Base-by-base conservation (phyloP, 2,113 vertebrate species). In the Myrmecophaga tridactyla region DNA sequence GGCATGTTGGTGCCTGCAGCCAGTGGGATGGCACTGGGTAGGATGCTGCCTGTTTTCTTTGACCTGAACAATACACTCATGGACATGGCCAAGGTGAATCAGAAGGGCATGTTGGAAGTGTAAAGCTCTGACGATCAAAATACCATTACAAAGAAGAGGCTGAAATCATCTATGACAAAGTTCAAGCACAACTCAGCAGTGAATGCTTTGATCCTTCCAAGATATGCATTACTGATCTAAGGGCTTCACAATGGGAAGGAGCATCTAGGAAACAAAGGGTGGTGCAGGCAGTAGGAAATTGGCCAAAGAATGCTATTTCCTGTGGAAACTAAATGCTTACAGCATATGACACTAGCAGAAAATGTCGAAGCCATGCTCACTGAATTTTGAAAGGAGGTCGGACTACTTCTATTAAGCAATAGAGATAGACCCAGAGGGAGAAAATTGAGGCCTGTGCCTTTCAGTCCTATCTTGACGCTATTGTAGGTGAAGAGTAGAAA, bases 401-500 rank as follows among this genome's bases (percentile, higher is more conserved):
- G 98, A 96, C 97, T 99, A 92, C 99, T 99, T 88, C 98, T 99
- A 25, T 82, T 99, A 31, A 99, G 99, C 34, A 99, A 99, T 56
- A 99, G 99, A 2, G 98, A 99, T 10, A 34, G 97, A 99, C 99
- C 0, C 99, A 99, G 98, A 96, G 99, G 90, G 99, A 99, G 97
- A 99, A 99, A 96, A 99, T 99, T 5, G 96, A 98, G 56, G 98
- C 98, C 0, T 98, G 98, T 43, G 93, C 96, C 21, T 99, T 99
- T 46, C 97, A 99, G 97, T 98, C 97, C 85, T 99, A 99, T 94
- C 99, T 99, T 87, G 99, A 99, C 2, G 98, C 98, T 27, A 86
- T 99, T 12, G 99, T n/a, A n/a, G n/a, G n/a, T n/a, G n/a, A n/a
- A n/a, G n/a, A n/a, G n/a, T n/a, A n/a, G n/a, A n/a, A n/a, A n/a